phyloP scores from a whole-genome alignment of 2,797 vertebrate genomes.

The Smutsia gigantea region DNA sequence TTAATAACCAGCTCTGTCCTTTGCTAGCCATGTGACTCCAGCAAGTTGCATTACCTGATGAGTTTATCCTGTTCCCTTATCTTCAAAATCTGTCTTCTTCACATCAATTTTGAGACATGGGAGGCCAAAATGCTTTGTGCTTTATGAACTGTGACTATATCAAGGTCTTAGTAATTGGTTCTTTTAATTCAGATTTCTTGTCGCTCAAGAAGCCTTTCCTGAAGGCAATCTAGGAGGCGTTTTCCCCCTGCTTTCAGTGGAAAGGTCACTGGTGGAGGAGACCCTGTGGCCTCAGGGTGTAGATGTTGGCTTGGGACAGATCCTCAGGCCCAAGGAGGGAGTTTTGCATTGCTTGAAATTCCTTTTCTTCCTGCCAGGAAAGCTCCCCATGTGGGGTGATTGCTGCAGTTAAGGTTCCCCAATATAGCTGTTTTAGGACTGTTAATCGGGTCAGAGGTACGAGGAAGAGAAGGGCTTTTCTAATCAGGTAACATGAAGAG shows the following conservation, averaged over 20 bases:
- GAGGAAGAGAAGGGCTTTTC: constrained; percentile 20
- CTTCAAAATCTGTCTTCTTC: constrained; percentile 49
- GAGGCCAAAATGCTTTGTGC: neutral
- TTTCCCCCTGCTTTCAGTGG: neutral
- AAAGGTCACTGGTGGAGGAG: neutral
- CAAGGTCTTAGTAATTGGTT: neutral
- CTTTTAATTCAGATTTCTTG: constrained; percentile 3
- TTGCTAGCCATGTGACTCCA: neutral
- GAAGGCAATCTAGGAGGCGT: neutral
- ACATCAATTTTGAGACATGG: neutral
- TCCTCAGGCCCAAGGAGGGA: neutral
- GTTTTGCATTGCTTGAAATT: constrained; percentile 44
- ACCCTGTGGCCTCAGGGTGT: neutral
- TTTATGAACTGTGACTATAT: neutral
- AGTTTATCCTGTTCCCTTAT: constrained; percentile 10
- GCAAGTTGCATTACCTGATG: neutral
- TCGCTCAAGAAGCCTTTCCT: neutral
- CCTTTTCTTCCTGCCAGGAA: constrained; percentile 32
- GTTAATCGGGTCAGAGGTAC: constrained; percentile 49
- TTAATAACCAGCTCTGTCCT: constrained; percentile 26
- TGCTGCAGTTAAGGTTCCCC: constrained; percentile 57
- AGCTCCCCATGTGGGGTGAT: neutral
- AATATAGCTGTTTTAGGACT: neutral
- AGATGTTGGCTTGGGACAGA: neutral
- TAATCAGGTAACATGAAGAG: neutral